Base-by-base conservation (phyloP, 2,113 vertebrate species). In the Accipiter cooperii region DNA sequence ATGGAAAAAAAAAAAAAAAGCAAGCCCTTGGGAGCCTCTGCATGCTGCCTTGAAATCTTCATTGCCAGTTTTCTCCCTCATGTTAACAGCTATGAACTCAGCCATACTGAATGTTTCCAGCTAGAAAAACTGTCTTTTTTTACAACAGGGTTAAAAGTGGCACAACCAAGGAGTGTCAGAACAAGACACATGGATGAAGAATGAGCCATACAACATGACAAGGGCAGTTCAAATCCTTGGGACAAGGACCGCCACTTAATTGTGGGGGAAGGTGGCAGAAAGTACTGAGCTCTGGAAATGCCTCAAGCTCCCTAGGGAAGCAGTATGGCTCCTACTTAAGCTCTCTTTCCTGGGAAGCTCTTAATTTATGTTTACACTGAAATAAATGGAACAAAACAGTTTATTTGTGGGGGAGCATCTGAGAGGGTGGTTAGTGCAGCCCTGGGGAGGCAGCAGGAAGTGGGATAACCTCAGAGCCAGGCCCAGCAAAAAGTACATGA, bases 331-430 rank as follows among this genome's bases (percentile, higher is more conserved):
- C 92, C 94, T 78, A 82, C 95, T 94, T 94, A 97, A 97, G 94
- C 94, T 92, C 87, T 94, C 78, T 95, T 95, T 97, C 97, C 97
- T 97, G 97, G 95, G 97, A 98, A 96, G 89, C 83, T 97, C 96
- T 98, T 93, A 97, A 97, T 97, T 98, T 93, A 93, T 97, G 96
- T 98, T 98, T 98, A 97, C 86, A 96, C 84, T 97, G 96, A 97
- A 98, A 98, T 91, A 98, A 95, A 94, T 71, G 61, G 92, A 96
- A 96, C 94, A 96, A 90, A 96, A 93, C 89, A 97, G 93, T 96
- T 97, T 97, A 96, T 94, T 97, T 97, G 95, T 97, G 82, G 94
- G 96, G 93, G 96, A 90, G 95, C 92, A 95, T 94, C 74, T 87
- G 77, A 96, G 90, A 97, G 90, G 87, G 93, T 97, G 97, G 91